Evolutionary conservation across 2,888 invertebrate species (phyloP).

Genomic region (Eudemis profundana): DNA sequence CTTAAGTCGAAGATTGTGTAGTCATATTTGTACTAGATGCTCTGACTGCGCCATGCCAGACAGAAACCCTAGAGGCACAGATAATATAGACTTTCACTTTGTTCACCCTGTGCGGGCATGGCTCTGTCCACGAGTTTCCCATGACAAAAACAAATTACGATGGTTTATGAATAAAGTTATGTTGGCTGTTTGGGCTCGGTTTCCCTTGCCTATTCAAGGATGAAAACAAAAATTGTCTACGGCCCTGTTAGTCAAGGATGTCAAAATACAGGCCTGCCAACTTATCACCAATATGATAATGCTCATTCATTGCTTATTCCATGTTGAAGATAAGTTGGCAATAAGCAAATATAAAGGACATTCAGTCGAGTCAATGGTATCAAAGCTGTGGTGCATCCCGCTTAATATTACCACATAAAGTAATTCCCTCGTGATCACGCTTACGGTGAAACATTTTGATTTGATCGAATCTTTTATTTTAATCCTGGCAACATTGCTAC

Average conservation of each 20-base stretch:
- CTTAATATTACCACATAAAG: slow-evolving; percentile 40
- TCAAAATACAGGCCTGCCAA: slow-evolving; percentile 5
- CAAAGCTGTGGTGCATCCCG: slow-evolving; percentile 27
- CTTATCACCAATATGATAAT: neutral
- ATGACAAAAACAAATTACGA: neutral
- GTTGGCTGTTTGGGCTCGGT: slow-evolving; percentile 2
- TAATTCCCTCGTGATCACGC: slow-evolving; percentile 60
- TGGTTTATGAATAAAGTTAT: neutral
- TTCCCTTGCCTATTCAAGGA: neutral
- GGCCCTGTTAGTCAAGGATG: neutral
- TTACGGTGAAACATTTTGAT: slow-evolving; percentile 49
- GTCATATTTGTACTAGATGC: no score
- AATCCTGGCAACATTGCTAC: slow-evolving; percentile 56
- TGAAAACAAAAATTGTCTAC: neutral
- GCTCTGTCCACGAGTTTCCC: no score
- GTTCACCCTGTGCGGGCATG: no score
- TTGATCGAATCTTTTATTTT: slow-evolving; percentile 41
- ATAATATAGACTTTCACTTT: no score
- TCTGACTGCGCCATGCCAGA: no score
- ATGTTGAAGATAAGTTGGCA: neutral
- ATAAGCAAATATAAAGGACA: neutral
- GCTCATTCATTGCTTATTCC: neutral
- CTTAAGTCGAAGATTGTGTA: no score
- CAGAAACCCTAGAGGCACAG: no score
- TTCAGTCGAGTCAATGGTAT: slow-evolving; percentile 28